Conservation (phyloP, 2,888 invertebrate species). For the Onthophagus sagittarius region DNA sequence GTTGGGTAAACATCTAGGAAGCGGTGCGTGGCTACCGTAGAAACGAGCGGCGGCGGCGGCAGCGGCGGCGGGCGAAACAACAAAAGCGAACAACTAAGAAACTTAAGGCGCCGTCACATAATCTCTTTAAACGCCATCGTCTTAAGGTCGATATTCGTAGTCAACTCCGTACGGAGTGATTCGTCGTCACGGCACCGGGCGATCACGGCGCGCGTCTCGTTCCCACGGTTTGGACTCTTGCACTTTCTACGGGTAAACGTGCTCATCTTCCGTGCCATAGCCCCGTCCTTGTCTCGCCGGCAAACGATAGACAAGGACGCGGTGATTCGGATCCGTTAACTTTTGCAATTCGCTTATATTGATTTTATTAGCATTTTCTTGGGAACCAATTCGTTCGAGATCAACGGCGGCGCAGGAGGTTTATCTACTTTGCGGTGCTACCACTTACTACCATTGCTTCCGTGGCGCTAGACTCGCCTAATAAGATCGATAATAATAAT, state of each 20-base stretch:
- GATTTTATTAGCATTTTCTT: neutral
- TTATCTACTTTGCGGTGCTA: neutral
- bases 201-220: neutral
- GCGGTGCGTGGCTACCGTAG: neutral
- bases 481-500: no score
- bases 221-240: slow-evolving; percentile 11
- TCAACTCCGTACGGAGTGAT: neutral
- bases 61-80: neutral
- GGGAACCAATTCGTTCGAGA: neutral
- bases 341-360: neutral
- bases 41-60: neutral
- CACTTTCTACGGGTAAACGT: slow-evolving; percentile 6
- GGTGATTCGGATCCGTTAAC: neutral
- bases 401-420: neutral
- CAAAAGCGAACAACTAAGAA: slow-evolving; percentile 6
- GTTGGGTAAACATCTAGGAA: neutral
- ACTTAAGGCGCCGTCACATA: neutral
- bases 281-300: neutral
- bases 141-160: neutral
- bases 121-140: neutral
- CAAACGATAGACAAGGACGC: neutral
- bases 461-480: no score
- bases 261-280: slow-evolving; percentile 1
- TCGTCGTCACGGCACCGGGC: slow-evolving; percentile 2
- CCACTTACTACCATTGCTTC: neutral